Conservation (phyloP, 1,140 invertebrate species). For the Drosophila nebulosa region DNA sequence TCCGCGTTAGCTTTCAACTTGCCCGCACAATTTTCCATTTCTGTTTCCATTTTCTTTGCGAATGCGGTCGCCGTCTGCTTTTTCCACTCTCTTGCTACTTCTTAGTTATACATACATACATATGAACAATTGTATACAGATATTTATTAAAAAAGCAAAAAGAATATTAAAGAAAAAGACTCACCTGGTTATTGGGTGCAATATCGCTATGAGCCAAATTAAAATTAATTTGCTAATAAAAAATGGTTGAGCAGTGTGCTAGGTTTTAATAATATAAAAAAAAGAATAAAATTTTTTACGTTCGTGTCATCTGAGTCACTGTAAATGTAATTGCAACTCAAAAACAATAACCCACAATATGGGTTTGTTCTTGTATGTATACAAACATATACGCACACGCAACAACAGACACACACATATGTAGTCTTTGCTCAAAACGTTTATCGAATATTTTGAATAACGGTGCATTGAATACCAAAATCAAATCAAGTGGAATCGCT, state of each 20-base stretch:
- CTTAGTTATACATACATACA: slow-evolving; percentile 23
- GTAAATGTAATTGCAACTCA: slow-evolving; percentile 22
- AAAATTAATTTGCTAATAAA: too few relatives aligned
- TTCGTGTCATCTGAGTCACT: not conserved
- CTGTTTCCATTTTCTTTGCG: slow-evolving; percentile 75
- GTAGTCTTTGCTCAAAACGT: slow-evolving; percentile 53
- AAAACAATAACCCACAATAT: slow-evolving; percentile 35
- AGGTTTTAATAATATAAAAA: not conserved
- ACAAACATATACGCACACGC: slow-evolving; percentile 8
- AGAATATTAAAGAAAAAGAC: too few relatives aligned
- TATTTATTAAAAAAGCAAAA: too few relatives aligned
- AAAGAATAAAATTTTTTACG: not conserved
- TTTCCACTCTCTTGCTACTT: slow-evolving; percentile 16
- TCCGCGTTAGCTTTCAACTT: slow-evolving; percentile 36
- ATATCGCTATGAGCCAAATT: slow-evolving; percentile 25
- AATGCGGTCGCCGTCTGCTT: slow-evolving; percentile 57
- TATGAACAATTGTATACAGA: too few relatives aligned
- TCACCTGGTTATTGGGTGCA: not conserved
- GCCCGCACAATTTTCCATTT: slow-evolving; percentile 74
- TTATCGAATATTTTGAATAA: slow-evolving; percentile 80
- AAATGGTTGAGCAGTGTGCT: not conserved
- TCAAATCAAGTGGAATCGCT: slow-evolving; percentile 76
- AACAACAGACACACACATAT: slow-evolving; percentile 15
- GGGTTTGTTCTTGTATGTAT: slow-evolving; percentile 24
- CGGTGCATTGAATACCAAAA: slow-evolving; percentile 78